Evolutionary conservation across 1,140 invertebrate genomes (phyloP).

Genomic region (Galleria mellonella): DNA sequence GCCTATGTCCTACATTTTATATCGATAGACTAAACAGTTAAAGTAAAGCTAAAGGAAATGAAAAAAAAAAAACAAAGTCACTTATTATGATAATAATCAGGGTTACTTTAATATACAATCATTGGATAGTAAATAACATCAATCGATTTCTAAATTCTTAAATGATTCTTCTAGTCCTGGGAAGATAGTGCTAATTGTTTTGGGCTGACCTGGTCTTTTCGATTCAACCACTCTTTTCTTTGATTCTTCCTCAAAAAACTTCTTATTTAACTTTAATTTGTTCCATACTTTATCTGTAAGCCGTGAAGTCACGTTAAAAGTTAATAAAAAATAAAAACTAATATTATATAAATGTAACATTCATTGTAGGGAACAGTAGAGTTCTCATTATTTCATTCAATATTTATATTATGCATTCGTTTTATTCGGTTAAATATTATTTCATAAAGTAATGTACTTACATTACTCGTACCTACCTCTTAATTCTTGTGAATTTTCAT

Average conservation of each 20-base stretch:
- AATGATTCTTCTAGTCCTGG: conserved; percentile 79
- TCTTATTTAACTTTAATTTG: conserved; percentile 66
- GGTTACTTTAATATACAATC: too few relatives aligned
- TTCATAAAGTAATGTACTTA: too few relatives aligned
- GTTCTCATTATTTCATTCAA: background rate
- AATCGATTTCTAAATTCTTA: conserved; percentile 82
- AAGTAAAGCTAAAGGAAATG: too few relatives aligned
- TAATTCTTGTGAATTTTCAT: conserved; percentile 5
- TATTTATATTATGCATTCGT: background rate
- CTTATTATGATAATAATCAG: too few relatives aligned
- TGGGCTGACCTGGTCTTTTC: conserved; percentile 77
- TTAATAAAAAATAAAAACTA: conserved; percentile 9
- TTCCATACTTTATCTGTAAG: conserved; percentile 55
- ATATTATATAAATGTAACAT: background rate
- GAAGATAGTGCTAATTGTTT: conserved; percentile 76
- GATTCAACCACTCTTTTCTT: conserved; percentile 76
- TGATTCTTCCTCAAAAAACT: conserved; percentile 75
- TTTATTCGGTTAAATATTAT: background rate
- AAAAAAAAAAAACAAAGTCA: too few relatives aligned
- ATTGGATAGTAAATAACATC: conserved; percentile 16
- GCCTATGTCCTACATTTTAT: too few relatives aligned
- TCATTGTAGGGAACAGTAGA: background rate
- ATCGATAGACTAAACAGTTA: too few relatives aligned
- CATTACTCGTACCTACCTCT: conserved; percentile 17
- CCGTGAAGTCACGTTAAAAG: too few relatives aligned